These are phyloP conservation scores for Patella ulyssiponensis DNA, from an alignment of 2,888 invertebrate species.

Conservation along the genomic window DNA sequence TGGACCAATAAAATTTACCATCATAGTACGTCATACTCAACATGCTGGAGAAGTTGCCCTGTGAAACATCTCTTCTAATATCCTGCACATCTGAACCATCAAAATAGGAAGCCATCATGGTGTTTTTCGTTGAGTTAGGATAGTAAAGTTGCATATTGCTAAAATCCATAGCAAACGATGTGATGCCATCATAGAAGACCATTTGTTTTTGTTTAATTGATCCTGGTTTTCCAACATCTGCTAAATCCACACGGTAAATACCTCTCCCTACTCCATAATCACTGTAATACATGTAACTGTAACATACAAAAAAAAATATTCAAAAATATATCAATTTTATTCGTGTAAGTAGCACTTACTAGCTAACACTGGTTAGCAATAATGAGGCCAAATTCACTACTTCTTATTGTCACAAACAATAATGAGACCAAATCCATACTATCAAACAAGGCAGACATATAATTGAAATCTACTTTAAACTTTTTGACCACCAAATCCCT, in stretches of 20 bases:
- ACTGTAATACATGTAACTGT: constrained; percentile 86
- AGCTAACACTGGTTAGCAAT: too few species aligned
- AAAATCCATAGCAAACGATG: constrained; percentile 87
- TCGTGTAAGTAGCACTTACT: too few species aligned
- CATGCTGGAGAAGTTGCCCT: constrained; percentile 82
- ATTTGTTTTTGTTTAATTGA: constrained; percentile 34
- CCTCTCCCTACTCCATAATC: constrained; percentile 77
- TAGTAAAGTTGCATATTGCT: constrained; percentile 85
- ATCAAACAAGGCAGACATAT: too few species aligned
- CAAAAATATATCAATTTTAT: constrained; percentile 6
- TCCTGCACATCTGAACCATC: constrained; percentile 80
- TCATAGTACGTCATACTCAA: constrained; percentile 83
- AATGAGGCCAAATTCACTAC: too few species aligned
- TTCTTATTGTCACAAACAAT: too few species aligned
- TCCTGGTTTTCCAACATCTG: constrained; percentile 76
- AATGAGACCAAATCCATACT: too few species aligned
- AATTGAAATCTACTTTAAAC: too few species aligned
- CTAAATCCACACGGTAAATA: constrained; percentile 83
- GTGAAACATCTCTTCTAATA: constrained; percentile 80
- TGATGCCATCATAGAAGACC: constrained; percentile 77
- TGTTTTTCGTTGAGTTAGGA: constrained; percentile 82
- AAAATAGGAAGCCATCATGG: constrained; percentile 84
- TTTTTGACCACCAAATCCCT: too few species aligned
- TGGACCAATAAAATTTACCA: constrained; percentile 89
- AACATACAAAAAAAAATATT: constrained; percentile 31